Percentiles rank a stretch among this genome's conserved stretches.
These are phyloP conservation scores for Thaumatotibia leucotreta DNA, from an alignment of 1,140 invertebrate species.

Conservation along the genomic window DNA sequence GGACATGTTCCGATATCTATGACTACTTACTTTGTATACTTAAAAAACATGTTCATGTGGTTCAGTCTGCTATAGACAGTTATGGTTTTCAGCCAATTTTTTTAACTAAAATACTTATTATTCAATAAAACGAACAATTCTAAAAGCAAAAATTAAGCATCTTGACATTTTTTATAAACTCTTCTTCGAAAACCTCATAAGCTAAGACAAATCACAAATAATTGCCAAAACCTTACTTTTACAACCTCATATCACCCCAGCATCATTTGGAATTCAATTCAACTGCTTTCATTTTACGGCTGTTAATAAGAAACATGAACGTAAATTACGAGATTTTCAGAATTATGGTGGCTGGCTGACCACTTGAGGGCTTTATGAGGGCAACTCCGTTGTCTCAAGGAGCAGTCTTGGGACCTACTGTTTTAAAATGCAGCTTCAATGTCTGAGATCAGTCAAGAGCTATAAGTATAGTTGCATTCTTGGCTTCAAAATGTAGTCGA, in stretches of 20 bases:
- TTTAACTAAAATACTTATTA: too few relatives aligned
- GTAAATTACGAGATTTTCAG: neutral
- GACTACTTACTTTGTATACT: too few relatives aligned
- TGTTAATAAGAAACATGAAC: neutral
- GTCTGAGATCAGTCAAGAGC: neutral
- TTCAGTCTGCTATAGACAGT: too few relatives aligned
- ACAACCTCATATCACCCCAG: neutral
- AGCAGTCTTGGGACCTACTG: neutral
- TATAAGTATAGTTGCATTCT: neutral
- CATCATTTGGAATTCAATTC: neutral
- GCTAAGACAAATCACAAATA: neutral
- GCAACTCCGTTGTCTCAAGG: neutral
- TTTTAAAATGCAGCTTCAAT: neutral
- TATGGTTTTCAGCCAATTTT: too few relatives aligned
- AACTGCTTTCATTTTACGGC: neutral
- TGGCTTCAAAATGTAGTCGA: neutral
- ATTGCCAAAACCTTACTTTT: neutral
- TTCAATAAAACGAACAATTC: too few relatives aligned
- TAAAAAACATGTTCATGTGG: too few relatives aligned
- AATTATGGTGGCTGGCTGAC: neutral
- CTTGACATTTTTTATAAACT: too few relatives aligned
- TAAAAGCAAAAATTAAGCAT: too few relatives aligned
- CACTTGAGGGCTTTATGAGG: neutral
- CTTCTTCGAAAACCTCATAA: neutral
- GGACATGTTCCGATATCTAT: too few relatives aligned